phyloP scores from a whole-genome alignment of 2,888 invertebrate genomes.

The Drosophila formosana region DNA sequence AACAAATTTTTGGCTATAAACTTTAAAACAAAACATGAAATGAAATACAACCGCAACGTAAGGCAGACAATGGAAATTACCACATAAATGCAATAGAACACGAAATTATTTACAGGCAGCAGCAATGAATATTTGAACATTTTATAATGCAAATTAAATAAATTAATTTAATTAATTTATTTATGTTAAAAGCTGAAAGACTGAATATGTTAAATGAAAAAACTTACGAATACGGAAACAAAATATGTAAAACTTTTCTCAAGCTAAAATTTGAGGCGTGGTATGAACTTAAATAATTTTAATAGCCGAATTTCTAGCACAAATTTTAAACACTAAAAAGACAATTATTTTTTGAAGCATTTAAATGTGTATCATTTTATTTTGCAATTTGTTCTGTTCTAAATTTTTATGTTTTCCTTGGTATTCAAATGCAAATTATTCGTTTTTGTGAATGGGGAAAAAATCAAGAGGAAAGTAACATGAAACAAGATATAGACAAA shows the following conservation, averaged over 20 bases:
- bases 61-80: constrained; percentile 72
- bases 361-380: constrained; percentile 22
- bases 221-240: constrained; percentile 50
- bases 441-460: constrained; percentile 51
- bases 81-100: constrained; percentile 80
- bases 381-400: constrained; percentile 42
- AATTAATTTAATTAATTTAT: constrained; percentile 84
- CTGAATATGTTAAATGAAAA: constrained; percentile 82
- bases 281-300: constrained; percentile 75
- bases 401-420: constrained; percentile 27
- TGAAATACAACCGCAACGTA: constrained; percentile 68
- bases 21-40: constrained; percentile 48
- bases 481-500: constrained; percentile 25
- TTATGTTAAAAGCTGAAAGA: constrained; percentile 82
- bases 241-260: constrained; percentile 67
- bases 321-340: constrained; percentile 73
- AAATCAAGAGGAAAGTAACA: constrained; percentile 49
- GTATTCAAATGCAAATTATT: constrained; percentile 63
- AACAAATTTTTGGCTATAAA: constrained; percentile 79
- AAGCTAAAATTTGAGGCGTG: constrained; percentile 50
- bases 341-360: constrained; percentile 24
- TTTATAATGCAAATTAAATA: constrained; percentile 74
- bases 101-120: constrained; percentile 80
- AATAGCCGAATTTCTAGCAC: constrained; percentile 80
- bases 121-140: constrained; percentile 44